A percentile compares a stretch with the other conserved stretches of the same genome.
Conservation (phyloP, 2,888 invertebrate genomes). For the Sicus ferrugineus region DNA sequence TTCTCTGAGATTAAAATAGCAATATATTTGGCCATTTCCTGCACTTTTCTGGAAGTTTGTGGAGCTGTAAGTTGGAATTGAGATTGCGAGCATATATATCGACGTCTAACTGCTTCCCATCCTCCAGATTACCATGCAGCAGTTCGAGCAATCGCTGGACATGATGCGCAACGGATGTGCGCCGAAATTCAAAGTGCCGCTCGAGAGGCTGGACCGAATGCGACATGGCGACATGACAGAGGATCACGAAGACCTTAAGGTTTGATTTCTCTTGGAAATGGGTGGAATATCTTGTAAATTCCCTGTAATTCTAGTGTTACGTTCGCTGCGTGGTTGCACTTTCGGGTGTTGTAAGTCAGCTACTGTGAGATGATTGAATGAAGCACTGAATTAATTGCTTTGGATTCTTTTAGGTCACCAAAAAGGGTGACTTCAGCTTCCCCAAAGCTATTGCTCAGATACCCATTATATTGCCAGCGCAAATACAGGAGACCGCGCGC, state of each 20-base stretch:
- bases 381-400: neutral
- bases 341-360: constrained; percentile 54
- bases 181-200: constrained; percentile 55
- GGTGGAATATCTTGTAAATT: neutral
- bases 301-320: constrained; percentile 52
- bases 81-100: neutral
- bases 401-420: constrained; percentile 49
- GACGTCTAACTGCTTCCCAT: neutral
- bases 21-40: neutral
- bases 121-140: constrained; percentile 56
- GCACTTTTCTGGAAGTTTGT: neutral
- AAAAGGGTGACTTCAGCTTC: constrained; percentile 58
- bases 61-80: neutral
- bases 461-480: constrained; percentile 56
- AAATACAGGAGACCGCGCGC: constrained; percentile 51
- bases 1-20: neutral
- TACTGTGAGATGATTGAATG: neutral
- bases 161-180: constrained; percentile 60
- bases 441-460: constrained; percentile 56
- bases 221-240: constrained; percentile 55
- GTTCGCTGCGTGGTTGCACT: constrained; percentile 57
- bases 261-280: constrained; percentile 34
- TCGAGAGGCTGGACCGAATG: constrained; percentile 52
- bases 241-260: constrained; percentile 53
- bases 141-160: constrained; percentile 57